phyloP scores from a whole-genome alignment of 2,113 vertebrate genomes.

The Neotragus pygmaeus region DNA sequence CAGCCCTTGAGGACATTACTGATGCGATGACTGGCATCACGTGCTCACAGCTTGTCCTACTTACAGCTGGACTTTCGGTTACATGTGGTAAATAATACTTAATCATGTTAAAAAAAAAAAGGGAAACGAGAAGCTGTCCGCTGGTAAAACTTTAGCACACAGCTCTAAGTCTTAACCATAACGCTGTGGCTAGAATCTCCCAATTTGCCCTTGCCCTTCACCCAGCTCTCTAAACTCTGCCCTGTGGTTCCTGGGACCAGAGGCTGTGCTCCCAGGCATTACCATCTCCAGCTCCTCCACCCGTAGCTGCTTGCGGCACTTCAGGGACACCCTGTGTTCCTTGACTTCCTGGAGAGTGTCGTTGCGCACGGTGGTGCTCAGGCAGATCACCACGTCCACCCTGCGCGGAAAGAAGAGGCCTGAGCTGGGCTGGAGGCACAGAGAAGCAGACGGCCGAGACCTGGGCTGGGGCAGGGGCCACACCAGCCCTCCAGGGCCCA shows the following conservation, averaged over 20 bases:
- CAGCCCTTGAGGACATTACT: not conserved
- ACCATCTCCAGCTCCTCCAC: conserved; percentile 99
- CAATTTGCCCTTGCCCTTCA: not conserved
- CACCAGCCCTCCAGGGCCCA: not conserved
- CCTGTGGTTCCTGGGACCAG: not conserved
- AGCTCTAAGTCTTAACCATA: not conserved
- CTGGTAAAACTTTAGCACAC: not conserved
- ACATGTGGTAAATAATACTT: not conserved
- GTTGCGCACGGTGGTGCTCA: conserved; percentile 96
- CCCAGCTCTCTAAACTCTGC: not conserved
- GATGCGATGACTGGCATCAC: not conserved
- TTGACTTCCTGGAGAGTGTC: conserved; percentile 95
- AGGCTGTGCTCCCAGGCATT: not conserved
- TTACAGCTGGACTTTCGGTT: not conserved
- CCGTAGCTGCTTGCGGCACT: conserved; percentile 95
- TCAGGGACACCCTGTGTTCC: conserved; percentile 95
- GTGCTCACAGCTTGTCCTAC: not conserved
- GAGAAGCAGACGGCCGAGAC: not conserved
- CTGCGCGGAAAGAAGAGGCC: conserved; percentile 73
- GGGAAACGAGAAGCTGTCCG: not conserved
- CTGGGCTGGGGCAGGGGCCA: not conserved
- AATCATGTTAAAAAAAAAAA: not conserved
- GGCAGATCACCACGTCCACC: conserved; percentile 97
- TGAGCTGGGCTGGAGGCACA: not conserved
- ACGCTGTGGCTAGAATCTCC: not conserved